Conservation (phyloP, 2,888 invertebrate species). For the Troglohyphantes excavatus region DNA sequence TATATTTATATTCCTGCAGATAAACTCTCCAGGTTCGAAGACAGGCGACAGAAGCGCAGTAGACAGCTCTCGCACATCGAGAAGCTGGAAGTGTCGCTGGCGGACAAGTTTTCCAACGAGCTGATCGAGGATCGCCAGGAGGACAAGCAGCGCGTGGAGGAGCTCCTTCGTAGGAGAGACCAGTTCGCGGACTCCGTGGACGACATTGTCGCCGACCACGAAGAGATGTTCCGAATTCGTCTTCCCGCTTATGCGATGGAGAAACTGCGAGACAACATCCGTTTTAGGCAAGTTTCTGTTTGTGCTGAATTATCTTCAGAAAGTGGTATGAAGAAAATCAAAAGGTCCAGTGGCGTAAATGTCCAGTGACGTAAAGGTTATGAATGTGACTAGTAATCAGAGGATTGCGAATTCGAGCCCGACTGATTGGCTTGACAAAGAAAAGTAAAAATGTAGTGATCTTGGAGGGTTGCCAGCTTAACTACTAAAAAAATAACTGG, state of each 20-base stretch:
- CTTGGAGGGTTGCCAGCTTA: too few relatives aligned
- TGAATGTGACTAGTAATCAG: too few relatives aligned
- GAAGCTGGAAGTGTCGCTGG: slow-evolving; percentile 13
- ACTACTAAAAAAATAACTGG: too few relatives aligned
- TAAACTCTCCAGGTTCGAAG: slow-evolving; percentile 32
- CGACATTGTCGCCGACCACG: not conserved
- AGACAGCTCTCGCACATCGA: slow-evolving; percentile 12
- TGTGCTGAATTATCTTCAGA: too few relatives aligned
- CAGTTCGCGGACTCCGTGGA: not conserved
- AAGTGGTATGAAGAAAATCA: too few relatives aligned
- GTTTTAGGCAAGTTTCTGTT: not conserved
- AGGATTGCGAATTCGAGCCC: too few relatives aligned
- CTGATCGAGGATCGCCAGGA: not conserved
- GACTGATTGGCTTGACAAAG: too few relatives aligned
- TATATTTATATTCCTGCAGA: not conserved
- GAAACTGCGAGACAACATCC: slow-evolving; percentile 27
- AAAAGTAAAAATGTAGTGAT: too few relatives aligned
- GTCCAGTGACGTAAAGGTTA: too few relatives aligned
- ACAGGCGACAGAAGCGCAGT: not conserved
- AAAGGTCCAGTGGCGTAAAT: too few relatives aligned
- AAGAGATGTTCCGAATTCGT: not conserved
- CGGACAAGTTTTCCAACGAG: not conserved
- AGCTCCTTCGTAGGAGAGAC: not conserved
- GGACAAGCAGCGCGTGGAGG: not conserved
- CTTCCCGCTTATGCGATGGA: slow-evolving; percentile 36